Base-by-base conservation (phyloP, 1,140 invertebrate genomes). In the Caenorhabditis remanei region DNA sequence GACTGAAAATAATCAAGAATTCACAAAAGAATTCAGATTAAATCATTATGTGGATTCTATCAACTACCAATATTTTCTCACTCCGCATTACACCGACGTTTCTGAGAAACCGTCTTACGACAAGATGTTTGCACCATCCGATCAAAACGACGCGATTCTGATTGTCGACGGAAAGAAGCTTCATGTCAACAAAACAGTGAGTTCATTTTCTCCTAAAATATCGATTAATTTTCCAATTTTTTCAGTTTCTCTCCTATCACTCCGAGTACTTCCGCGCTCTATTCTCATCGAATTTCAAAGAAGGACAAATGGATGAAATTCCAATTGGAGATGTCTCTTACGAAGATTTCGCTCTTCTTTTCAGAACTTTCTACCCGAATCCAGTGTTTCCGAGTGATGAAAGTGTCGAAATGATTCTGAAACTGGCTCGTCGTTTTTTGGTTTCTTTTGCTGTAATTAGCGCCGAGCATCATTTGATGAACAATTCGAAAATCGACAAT, bases 161-260 rank as follows among this genome's bases (percentile, higher is more conserved):
- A 16, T 58, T 58, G 19, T 58, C n/a, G 55, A 16, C 13, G 19
- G 19, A 19, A 8, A 58, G 55, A 58, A 19, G 19, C 19, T 58
- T 7, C 11, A 58, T 58, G 55, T 58, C n/a, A 50, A 13, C 48
- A 50, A 50, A 50, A 13, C 48, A 13, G 48, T 50, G 13, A 50
- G 6, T 50, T 13, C 6, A 50, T 7, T 50, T 50, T 50, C 6
- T 7, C 13, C 48, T 8, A 19, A 11, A 58, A 58, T 5, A 19
- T 58, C n/a, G n/a, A 5, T 11, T 58, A 13, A 8, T n/a, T n/a
- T 5, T 58, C 48, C 4, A 50, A 50, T 7, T 11, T 5, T 58
- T 58, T 58, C 55, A 58, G 55, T 58, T 58, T 58, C 55, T 58
- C n/a, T 58, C 55, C 4, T 58, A 11, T 58, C 55, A 58, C 55